Conservation (phyloP, 2,888 invertebrate genomes). For the Paralinhomoeus sp. region DNA sequence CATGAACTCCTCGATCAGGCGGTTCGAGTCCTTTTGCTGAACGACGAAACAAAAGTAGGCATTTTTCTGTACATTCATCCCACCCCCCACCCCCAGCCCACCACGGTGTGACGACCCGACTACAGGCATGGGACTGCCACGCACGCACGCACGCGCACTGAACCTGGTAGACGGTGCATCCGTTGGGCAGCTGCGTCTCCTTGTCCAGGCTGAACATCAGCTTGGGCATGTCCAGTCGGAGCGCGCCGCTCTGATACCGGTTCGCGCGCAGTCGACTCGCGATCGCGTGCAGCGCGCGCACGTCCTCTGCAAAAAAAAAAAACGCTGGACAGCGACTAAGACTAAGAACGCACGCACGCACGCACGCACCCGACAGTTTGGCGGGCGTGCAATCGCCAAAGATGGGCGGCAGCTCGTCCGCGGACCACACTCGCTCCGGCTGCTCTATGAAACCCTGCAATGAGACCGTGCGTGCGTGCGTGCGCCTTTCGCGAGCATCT, state of each 20-base stretch:
- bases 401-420: constrained; percentile 28
- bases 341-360: too few relatives aligned
- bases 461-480: too few relatives aligned
- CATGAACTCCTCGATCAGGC: constrained; percentile 85
- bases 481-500: too few relatives aligned
- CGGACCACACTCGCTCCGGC: constrained; percentile 35
- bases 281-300: constrained; percentile 27
- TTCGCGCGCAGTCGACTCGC: constrained; percentile 42
- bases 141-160: too few relatives aligned
- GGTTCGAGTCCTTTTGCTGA: constrained; percentile 21
- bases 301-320: not conserved
- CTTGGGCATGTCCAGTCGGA: constrained; percentile 65
- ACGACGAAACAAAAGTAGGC: too few relatives aligned
- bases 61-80: too few relatives aligned
- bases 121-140: too few relatives aligned
- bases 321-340: too few relatives aligned
- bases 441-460: constrained; percentile 47
- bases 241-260: constrained; percentile 52
- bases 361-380: constrained; percentile 11
- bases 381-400: constrained; percentile 32
- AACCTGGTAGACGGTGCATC: constrained; percentile 44
- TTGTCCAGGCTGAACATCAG: constrained; percentile 48
- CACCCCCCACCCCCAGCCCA: too few relatives aligned
- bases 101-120: too few relatives aligned
- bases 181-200: constrained; percentile 43